Evolutionary conservation across 64 coral and sea anemone species (phyloP).

Genomic region (Anthopleura sola): DNA sequence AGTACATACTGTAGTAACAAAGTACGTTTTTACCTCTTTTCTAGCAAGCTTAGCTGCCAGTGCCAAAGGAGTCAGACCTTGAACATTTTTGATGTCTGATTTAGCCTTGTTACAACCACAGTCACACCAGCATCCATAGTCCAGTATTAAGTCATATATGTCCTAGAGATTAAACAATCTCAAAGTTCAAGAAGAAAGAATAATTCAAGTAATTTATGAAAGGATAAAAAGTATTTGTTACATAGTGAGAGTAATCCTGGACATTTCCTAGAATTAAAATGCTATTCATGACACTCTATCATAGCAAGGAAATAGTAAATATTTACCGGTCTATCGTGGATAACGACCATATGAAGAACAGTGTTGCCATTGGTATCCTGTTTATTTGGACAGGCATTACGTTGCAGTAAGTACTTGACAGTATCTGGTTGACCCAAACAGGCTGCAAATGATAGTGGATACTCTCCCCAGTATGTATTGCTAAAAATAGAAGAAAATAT

Average conservation of each 20-base stretch:
- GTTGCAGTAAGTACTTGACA: constrained; percentile 65
- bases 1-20: too few relatives aligned
- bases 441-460: constrained; percentile 87
- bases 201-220: too few relatives aligned
- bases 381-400: constrained; percentile 78
- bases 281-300: too few relatives aligned
- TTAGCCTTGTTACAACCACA: constrained; percentile 24
- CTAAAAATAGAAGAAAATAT: constrained; percentile 30
- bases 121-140: constrained; percentile 62
- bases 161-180: constrained; percentile 35
- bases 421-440: constrained; percentile 74
- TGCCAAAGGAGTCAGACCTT: constrained; percentile 68
- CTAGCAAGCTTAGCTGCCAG: constrained; percentile 83
- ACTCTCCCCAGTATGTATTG: constrained; percentile 85
- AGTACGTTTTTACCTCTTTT: constrained; percentile 55
- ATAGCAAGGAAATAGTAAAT: too few relatives aligned
- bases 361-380: constrained; percentile 94
- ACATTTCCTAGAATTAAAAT: too few relatives aligned
- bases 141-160: constrained; percentile 81
- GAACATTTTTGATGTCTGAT: constrained; percentile 52
- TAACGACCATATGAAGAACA: constrained; percentile 87
- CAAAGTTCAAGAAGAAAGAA: background rate
- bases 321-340: constrained; percentile 72
- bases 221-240: too few relatives aligned
- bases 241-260: too few relatives aligned